phyloP scores from a whole-genome alignment of 2,797 vertebrate species.

The Periophthalmus magnuspinnatus region DNA sequence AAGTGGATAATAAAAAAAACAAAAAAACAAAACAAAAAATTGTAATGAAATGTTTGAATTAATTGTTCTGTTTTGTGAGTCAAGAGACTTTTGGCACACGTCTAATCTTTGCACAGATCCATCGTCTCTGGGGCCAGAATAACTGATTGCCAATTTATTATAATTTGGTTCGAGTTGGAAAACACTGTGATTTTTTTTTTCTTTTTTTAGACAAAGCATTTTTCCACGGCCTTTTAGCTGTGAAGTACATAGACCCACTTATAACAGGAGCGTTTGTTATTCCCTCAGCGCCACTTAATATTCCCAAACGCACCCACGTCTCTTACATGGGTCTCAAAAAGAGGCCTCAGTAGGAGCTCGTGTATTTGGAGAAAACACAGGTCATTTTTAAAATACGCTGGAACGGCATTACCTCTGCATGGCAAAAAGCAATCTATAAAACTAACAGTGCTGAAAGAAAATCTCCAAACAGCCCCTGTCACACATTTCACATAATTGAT shows the following conservation, averaged over 20 bases:
- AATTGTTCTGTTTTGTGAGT: not conserved
- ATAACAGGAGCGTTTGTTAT: not conserved
- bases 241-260: not conserved
- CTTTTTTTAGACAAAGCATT: not conserved
- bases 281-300: slow-evolving; percentile 14
- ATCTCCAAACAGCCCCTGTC: slow-evolving; percentile 50
- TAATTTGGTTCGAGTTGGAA: not conserved
- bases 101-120: not conserved
- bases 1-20: not conserved
- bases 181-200: not conserved
- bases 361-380: slow-evolving; percentile 28
- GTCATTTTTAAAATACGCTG: slow-evolving; percentile 40
- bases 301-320: slow-evolving; percentile 1
- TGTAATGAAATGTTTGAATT: not conserved
- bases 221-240: not conserved
- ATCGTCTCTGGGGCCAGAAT: not conserved
- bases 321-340: slow-evolving; percentile 8
- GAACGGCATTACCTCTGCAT: slow-evolving; percentile 33
- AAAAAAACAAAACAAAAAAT: too few relatives aligned
- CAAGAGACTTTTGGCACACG: not conserved
- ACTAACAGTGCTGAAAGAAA: slow-evolving; percentile 65
- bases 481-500: slow-evolving; percentile 71
- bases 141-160: not conserved
- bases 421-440: slow-evolving; percentile 68
- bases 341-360: slow-evolving; percentile 2